Conservation (phyloP, 1,140 invertebrate species). For the Ceratina calcarata region DNA sequence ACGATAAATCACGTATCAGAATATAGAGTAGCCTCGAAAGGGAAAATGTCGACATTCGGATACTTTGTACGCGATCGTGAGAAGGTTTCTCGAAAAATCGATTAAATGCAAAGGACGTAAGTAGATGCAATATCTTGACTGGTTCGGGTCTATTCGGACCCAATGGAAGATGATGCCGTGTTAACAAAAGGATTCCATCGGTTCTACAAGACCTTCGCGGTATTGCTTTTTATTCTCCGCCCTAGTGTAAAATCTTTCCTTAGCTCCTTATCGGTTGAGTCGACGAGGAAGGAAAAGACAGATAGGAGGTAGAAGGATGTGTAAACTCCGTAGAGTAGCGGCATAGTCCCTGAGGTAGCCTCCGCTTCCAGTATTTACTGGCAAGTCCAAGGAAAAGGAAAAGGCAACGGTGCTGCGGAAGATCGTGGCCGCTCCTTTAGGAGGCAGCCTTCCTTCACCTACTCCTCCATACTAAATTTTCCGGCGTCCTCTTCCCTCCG, state of each 20-base stretch:
- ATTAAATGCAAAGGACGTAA: background rate
- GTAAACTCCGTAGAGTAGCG: slow-evolving; percentile 58
- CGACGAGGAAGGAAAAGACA: background rate
- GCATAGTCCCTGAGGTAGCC: slow-evolving; percentile 56
- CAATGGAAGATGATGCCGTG: slow-evolving; percentile 44
- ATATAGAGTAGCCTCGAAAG: background rate
- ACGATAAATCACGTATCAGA: background rate
- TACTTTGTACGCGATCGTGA: too few relatives aligned
- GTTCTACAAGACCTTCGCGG: slow-evolving; percentile 54
- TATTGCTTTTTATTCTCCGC: slow-evolving; percentile 46
- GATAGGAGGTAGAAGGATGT: slow-evolving; percentile 49
- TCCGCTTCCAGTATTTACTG: slow-evolving; percentile 65
- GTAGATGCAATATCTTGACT: background rate
- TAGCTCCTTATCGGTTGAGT: slow-evolving; percentile 56
- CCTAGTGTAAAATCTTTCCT: slow-evolving; percentile 66
- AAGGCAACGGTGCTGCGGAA: slow-evolving; percentile 53
- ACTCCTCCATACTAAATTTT: slow-evolving; percentile 34
- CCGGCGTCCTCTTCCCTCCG: background rate
- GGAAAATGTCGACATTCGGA: too few relatives aligned
- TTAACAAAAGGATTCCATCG: slow-evolving; percentile 61
- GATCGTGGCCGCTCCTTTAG: slow-evolving; percentile 51
- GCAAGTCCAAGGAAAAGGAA: slow-evolving; percentile 54
- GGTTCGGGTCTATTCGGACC: background rate
- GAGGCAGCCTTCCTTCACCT: slow-evolving; percentile 36
- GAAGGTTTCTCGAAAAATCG: background rate